These are phyloP conservation scores for Eupithecia abbreviata DNA, from an alignment of 2,888 invertebrate genomes.

Conservation along the genomic window DNA sequence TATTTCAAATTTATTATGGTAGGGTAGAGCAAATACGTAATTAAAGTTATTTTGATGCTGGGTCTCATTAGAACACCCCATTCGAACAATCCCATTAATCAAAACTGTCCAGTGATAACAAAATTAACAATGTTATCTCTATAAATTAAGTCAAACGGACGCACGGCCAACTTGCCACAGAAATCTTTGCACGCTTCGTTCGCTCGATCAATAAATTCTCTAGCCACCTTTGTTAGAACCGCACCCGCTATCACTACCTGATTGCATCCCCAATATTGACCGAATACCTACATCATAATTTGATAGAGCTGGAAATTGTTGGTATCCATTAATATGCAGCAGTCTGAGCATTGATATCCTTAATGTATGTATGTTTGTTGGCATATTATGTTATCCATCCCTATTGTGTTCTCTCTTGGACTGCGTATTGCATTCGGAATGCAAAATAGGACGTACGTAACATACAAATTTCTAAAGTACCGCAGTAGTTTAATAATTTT, in stretches of 20 bases:
- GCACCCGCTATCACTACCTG: conserved; percentile 18
- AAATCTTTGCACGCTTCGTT: not conserved
- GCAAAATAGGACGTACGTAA: not conserved
- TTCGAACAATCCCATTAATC: not conserved
- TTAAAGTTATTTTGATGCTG: not conserved
- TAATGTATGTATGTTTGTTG: not conserved
- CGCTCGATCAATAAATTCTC: conserved; percentile 5
- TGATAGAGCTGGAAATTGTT: conserved; percentile 47
- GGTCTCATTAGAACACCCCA: not conserved
- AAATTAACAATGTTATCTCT: not conserved
- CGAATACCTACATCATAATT: conserved; percentile 39
- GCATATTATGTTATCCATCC: not conserved
- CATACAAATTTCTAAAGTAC: not conserved
- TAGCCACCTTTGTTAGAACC: not conserved
- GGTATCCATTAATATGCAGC: conserved; percentile 22
- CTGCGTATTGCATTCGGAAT: not conserved
- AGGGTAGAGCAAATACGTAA: not conserved
- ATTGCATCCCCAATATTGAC: conserved; percentile 32
- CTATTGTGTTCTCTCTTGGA: conserved; percentile 1
- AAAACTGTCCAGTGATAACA: not conserved
- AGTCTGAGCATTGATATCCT: not conserved
- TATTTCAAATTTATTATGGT: not conserved
- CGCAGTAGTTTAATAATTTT: not conserved
- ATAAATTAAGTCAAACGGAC: conserved; percentile 1
- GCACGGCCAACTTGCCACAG: not conserved